Evolutionary conservation across 92 coral and sea anemone genomes (phyloP).

Genomic region (Parazoanthus swiftii): DNA sequence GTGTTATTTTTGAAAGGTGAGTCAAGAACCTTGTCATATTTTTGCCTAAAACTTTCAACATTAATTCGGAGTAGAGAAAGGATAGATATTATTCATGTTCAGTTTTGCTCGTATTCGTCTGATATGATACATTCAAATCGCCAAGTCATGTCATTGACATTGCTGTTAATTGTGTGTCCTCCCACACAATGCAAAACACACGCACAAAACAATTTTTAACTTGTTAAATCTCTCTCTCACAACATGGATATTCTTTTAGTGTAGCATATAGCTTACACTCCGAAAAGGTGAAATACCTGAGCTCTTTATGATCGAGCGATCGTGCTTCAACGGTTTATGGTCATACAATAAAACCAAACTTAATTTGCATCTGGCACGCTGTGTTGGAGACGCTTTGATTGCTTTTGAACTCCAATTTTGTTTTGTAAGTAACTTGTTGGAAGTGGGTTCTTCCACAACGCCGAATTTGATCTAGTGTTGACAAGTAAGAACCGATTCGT

Average conservation of each 20-base stretch:
- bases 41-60: background rate
- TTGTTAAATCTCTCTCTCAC: background rate
- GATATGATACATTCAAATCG: background rate
- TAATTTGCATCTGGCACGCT: background rate
- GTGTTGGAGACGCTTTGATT: background rate
- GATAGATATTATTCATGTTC: too few species aligned
- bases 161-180: too few species aligned
- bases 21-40: constrained; percentile 7
- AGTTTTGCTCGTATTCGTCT: background rate
- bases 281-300: background rate
- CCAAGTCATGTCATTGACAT: too few species aligned
- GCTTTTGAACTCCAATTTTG: background rate
- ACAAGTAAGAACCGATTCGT: background rate
- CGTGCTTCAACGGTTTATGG: background rate
- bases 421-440: background rate
- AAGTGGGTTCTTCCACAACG: background rate
- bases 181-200: too few species aligned
- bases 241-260: background rate
- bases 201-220: too few species aligned
- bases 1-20: constrained; percentile 90
- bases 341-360: too few species aligned
- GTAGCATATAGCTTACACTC: background rate
- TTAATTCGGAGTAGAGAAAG: background rate
- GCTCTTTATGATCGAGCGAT: background rate
- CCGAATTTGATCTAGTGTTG: background rate